A percentile compares a stretch with the other conserved stretches of the same genome.
Evolutionary conservation across 2,888 invertebrate genomes (phyloP).

Genomic region (Petrolisthes cinctipes): DNA sequence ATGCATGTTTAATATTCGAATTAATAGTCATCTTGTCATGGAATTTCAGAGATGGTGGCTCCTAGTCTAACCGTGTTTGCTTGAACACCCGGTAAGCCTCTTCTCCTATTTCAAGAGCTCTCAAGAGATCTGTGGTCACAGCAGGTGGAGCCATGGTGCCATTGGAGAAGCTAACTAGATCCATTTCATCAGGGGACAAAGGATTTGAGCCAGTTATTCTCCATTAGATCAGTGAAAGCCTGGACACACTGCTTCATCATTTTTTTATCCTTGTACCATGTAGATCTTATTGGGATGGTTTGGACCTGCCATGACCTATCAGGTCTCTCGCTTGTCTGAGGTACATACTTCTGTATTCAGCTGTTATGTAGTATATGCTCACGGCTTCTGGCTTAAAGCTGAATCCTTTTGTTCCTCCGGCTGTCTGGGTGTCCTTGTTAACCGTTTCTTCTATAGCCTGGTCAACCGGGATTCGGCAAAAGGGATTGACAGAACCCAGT

Average conservation of each 20-base stretch:
- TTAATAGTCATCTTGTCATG: conserved; percentile 37
- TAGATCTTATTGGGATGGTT: neutral
- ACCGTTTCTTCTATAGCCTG: neutral
- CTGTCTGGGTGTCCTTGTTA: conserved; percentile 18
- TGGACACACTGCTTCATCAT: too few species aligned
- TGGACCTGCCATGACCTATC: neutral
- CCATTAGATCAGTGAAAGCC: neutral
- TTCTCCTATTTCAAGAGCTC: conserved; percentile 2
- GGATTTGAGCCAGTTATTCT: neutral
- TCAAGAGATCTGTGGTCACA: neutral
- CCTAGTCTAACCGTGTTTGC: neutral
- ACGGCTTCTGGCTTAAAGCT: neutral
- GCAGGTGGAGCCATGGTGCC: neutral
- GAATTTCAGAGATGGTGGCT: neutral
- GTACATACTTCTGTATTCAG: neutral
- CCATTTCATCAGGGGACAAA: neutral
- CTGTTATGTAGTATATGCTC: neutral
- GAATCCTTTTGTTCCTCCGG: neutral
- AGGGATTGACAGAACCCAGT: neutral
- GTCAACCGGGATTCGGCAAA: neutral
- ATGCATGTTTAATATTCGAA: too few species aligned
- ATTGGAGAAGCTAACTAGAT: neutral
- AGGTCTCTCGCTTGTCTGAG: neutral
- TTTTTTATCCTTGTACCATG: conserved; percentile 27
- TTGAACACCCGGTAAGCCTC: too few species aligned